Evolutionary conservation across 2,888 invertebrate genomes (phyloP), one percentile per base, ranked within the genome.

Genomic region (Clanis bilineata): DNA sequence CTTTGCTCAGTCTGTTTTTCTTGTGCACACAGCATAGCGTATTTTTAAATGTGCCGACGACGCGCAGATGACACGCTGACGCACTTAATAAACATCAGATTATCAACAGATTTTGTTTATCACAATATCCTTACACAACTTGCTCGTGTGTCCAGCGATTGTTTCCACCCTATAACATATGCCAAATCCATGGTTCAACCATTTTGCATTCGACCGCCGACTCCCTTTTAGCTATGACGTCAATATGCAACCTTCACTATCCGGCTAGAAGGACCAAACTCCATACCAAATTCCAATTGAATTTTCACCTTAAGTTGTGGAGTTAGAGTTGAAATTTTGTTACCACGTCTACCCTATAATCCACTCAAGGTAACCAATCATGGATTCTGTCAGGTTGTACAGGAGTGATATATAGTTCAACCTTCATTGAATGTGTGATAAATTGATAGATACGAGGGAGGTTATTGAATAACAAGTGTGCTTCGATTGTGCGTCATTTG

Each of bases 381-480:
- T 82, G 82, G 80, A 78, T 79, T 51, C 28, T 83, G 86, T 87
- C 86, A 88, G 82, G 83, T 76, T 80, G 84, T 79, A 82, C 75
- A 73, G 81, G 77, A 79, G 85, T 90, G 90, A 90, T 89, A 88
- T 90, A 91, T 90, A 89, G 88, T 88, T 89, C 85, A 85, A 83
- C 90, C 91, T 91, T 90, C 90, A 92, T 90, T 89, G 91, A 89
- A 88, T 83, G 79, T 72, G 81, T 91, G 90, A 92, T 92, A 91
- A 90, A 91, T 92, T 91, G 90, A 90, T 89, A 85, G 77, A 76
- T 79, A 78, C 68, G 69, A 80, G 84, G 88, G 80, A 80, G 79
- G 83, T 90, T 90, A 92, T 92, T 91, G 88, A 91, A 91, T 91
- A 91, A 89, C 90, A 89, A 90, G 85, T 84, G 83, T 74, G 85